These are phyloP conservation scores for Cebus imitator DNA, from an alignment of 2,113 vertebrate genomes.

Conservation along the genomic window DNA sequence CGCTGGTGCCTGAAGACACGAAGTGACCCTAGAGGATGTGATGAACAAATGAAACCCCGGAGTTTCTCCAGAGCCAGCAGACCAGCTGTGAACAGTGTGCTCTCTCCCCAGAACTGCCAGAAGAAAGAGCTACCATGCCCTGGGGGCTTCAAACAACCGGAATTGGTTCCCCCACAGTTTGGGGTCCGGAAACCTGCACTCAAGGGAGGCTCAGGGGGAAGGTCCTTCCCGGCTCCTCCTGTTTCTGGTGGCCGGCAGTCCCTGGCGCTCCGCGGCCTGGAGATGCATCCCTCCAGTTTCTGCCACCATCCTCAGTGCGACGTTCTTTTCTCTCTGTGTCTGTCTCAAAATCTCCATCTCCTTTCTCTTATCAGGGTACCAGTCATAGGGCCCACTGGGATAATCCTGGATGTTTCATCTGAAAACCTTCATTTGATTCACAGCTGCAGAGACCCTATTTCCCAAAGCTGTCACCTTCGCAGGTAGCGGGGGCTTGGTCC, in stretches of 20 bases:
- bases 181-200: too few species aligned
- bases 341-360: background rate
- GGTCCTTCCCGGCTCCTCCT: background rate
- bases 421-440: background rate
- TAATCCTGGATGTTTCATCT: background rate
- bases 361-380: background rate
- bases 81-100: too few species aligned
- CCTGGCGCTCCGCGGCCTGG: background rate
- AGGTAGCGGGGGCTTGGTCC: background rate
- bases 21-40: background rate
- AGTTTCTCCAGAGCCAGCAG: too few species aligned
- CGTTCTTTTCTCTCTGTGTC: accelerated
- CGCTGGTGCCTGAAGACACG: background rate
- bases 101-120: background rate
- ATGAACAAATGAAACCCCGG: accelerated
- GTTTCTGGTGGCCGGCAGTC: accelerated
- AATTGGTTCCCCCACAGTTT: background rate
- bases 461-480: background rate
- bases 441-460: background rate
- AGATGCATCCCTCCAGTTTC: accelerated
- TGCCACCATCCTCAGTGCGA: accelerated
- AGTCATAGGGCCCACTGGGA: background rate
- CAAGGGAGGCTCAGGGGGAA: background rate
- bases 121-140: background rate
- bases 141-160: background rate